A percentile compares a stretch with the other conserved stretches of the same genome.
Conservation (phyloP, 1,140 invertebrate species). For the Neomicropteryx cornuta region DNA sequence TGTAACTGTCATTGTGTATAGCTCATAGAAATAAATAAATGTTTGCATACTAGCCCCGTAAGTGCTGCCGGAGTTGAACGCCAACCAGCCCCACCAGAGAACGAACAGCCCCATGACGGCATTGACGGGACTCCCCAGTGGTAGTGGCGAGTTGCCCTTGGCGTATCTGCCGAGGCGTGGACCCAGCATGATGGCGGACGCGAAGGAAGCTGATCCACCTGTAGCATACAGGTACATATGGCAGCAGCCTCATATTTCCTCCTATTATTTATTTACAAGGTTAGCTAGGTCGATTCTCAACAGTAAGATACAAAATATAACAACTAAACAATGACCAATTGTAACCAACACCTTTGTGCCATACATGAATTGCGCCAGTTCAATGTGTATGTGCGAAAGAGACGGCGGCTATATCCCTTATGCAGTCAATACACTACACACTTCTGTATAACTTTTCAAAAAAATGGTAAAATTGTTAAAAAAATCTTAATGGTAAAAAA, state of each 20-base stretch:
- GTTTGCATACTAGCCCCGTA: conserved; percentile 68
- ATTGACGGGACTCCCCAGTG: conserved; percentile 81
- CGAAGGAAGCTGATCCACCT: conserved; percentile 60
- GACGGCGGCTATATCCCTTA: too few species aligned
- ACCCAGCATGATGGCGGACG: conserved; percentile 81
- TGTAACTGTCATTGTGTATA: too few species aligned
- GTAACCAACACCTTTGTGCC: neutral
- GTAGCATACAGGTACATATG: conserved; percentile 5
- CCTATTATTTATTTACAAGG: conserved; percentile 8
- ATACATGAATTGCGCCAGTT: neutral
- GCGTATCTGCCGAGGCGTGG: conserved; percentile 81
- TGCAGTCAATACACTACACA: too few species aligned
- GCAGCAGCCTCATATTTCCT: conserved; percentile 7
- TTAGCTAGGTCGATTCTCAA: too few species aligned
- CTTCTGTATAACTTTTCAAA: too few species aligned
- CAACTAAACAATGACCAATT: neutral
- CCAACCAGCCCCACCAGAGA: conserved; percentile 91
- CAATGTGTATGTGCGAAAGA: too few species aligned
- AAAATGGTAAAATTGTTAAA: too few species aligned
- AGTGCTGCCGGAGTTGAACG: conserved; percentile 87
- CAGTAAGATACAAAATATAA: neutral
- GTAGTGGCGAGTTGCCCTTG: conserved; percentile 58
- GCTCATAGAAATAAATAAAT: too few species aligned
- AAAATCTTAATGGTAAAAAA: too few species aligned
- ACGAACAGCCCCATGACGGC: conserved; percentile 87